Conservation (phyloP, 1,140 invertebrate genomes). For the Halesus radiatus region DNA sequence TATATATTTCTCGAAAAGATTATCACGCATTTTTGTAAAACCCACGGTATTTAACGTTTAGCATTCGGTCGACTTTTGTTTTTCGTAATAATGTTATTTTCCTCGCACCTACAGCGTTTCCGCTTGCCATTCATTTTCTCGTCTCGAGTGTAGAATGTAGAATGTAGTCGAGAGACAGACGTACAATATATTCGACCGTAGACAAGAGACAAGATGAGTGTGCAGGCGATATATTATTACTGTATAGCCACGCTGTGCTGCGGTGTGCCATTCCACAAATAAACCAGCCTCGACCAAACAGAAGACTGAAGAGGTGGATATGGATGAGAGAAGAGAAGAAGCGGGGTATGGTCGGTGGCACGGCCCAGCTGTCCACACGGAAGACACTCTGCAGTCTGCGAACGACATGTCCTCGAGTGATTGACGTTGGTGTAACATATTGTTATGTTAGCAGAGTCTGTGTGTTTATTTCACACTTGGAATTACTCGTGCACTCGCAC, state of each 20-base stretch:
- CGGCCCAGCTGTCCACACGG: constrained; percentile 11
- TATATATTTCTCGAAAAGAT: too few relatives aligned
- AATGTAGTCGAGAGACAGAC: background rate
- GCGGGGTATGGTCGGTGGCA: too few relatives aligned
- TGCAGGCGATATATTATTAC: background rate
- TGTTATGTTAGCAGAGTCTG: constrained; percentile 13
- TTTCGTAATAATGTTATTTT: too few relatives aligned
- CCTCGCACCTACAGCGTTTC: too few relatives aligned
- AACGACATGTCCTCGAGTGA: constrained; percentile 10
- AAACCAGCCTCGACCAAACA: background rate
- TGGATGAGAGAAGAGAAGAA: too few relatives aligned
- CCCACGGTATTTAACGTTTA: too few relatives aligned
- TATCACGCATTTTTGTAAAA: too few relatives aligned
- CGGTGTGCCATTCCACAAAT: constrained; percentile 14
- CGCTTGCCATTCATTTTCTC: too few relatives aligned
- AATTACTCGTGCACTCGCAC: too few relatives aligned
- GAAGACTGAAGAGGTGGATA: background rate
- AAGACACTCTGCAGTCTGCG: background rate
- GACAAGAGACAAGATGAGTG: background rate
- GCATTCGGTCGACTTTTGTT: too few relatives aligned
- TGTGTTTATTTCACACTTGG: constrained; percentile 17
- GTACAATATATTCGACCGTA: background rate
- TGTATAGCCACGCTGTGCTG: background rate
- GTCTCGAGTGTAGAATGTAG: too few relatives aligned
- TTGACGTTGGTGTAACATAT: background rate